Evolutionary conservation across 2,113 vertebrate genomes (phyloP), one percentile per base, ranked within the genome.

Genomic region (Telmatochromis brichardi): DNA sequence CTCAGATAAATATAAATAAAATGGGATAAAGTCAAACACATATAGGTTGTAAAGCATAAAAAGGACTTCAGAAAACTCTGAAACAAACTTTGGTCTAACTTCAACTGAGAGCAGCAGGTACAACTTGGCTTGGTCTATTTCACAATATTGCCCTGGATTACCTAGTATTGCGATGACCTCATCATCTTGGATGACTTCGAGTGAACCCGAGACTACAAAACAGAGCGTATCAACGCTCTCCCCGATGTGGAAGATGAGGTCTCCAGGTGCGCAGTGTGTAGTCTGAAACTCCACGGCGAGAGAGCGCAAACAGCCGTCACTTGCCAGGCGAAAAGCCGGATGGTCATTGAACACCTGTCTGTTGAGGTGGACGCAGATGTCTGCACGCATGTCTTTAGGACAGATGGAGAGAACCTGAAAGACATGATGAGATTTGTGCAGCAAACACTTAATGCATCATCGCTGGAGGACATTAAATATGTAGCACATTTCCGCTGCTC

Each of bases 371-470:
- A 99, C 99, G 0, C 99, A 99, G 92, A 99, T 99, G 94, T 99
- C 99, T 2, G 99, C 99, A 78, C 99, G 97, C 99, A 99, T 99
- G 95, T 99, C 99, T 96, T 99, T 99, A 71, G 99, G 99, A 96
- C 99, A 99, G 92, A 99, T 99, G 3, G 98, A 98, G 53, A 99
- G 97, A 51, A 99, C 99, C 99, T 99, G 92, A 40, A 55, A 84
- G 35, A 91, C 1, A 83, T 21, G 6, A 5, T 9, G 50, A 57
- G 15, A 54, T 58, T 21, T 63, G 53, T 9, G 37, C n/a, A 33
- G 55, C 2, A 45, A 84, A 15, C 15, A 7, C 42, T 50, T 76
- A 47, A 58, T 33, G 26, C 14, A 35, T 65, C 26, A 17, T 83
- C 7, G 26, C 4, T 7, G 42, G 9, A 21, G 6, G 9, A 78